Base-by-base conservation (phyloP, 2,888 invertebrate genomes). In the Eupithecia subfuscata region DNA sequence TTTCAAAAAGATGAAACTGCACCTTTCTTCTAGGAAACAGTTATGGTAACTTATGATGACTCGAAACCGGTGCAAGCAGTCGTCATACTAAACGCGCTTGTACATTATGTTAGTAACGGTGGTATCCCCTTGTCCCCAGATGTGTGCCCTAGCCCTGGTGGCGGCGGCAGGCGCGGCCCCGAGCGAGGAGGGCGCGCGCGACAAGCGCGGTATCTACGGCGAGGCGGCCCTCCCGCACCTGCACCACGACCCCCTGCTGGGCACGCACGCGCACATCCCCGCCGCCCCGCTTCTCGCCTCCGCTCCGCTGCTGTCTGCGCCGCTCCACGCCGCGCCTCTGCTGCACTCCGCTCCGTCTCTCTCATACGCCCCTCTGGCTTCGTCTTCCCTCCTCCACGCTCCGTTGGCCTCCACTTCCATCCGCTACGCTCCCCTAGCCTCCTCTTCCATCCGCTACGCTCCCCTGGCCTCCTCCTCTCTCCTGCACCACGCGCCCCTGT, bases 161-260 rank as follows among this genome's bases (percentile, higher is more conserved):
- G 89, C 88, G 71, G 82, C 83, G 34, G 84, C 84, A 48, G 82
- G 82, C 5, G 87, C 86, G 5, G 81, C 85, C 14, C 86, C 81
- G 1, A 67, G 64, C 34, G 65, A 78, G 69, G 79, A 77, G 18
- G 86, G 86, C 4, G 75, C 85, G 16, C 87, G 90, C 22, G 84
- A 87, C 74, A 90, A 87, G 81, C 91, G 92, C 22, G 89, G 91
- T 75, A 86, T 89, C 82, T 87, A 82, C 81, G 88, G 89, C 56
- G 60, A 60, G 88, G 87, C 3, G 85, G 87, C 14, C 86, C 81
- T 88, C 74, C 84, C 84, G 22, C 80, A 81, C 56, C 76, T 84
- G 52, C 83, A 81, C 79, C 78, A 80, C 64, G 81, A 74, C 74
- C 73, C 80, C 0, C 72, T 79, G 63, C 76, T 65, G 65, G 81